phyloP scores from a whole-genome alignment of 2,888 invertebrate genomes.

The Ramazzottius varieornatus region DNA sequence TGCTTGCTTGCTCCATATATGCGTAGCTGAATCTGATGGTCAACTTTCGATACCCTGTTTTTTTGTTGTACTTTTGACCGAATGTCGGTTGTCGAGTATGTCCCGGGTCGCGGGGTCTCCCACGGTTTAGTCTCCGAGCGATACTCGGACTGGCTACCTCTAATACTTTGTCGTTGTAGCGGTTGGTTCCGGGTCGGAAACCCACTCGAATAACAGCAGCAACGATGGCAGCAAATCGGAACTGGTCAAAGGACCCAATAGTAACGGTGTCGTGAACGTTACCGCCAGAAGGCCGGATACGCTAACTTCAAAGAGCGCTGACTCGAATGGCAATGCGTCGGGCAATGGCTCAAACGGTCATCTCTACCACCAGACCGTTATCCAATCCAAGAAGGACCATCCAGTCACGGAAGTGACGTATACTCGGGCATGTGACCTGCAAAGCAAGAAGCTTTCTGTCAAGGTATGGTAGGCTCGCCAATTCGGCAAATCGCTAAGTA shows the following conservation, averaged over 20 bases:
- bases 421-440: not conserved
- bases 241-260: not conserved
- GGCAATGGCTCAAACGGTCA: not conserved
- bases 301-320: not conserved
- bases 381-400: not conserved
- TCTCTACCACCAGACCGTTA: not conserved
- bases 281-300: not conserved
- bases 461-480: not conserved
- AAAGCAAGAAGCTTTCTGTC: not conserved
- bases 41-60: too few relatives aligned
- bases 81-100: too few relatives aligned
- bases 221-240: not conserved
- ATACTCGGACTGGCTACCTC: too few relatives aligned
- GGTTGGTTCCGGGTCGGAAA: not conserved
- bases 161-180: too few relatives aligned
- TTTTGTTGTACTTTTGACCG: too few relatives aligned
- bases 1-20: too few relatives aligned
- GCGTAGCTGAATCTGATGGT: too few relatives aligned
- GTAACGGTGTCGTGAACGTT: not conserved
- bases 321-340: not conserved
- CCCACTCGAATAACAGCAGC: not conserved
- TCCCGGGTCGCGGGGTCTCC: too few relatives aligned
- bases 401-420: not conserved
- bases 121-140: too few relatives aligned
- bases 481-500: too few relatives aligned